Conservation (phyloP, 2,113 vertebrate species). For the Typhlomys cinereus region DNA sequence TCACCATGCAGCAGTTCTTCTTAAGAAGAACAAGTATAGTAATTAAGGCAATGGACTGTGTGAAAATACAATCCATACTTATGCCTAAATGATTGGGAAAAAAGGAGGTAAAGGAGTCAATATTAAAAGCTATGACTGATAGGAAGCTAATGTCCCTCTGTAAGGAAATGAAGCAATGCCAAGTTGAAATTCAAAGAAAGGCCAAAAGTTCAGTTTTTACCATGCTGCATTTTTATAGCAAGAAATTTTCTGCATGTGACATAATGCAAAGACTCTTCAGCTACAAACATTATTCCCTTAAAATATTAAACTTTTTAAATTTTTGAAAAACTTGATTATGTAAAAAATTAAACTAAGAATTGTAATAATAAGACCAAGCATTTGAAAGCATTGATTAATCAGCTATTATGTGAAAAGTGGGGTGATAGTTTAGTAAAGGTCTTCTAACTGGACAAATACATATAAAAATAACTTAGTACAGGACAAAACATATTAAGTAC, state of each 20-base stretch:
- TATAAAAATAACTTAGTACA: slow-evolving; percentile 32
- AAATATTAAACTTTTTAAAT: slow-evolving; percentile 31
- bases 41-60: neutral
- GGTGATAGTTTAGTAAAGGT: slow-evolving; percentile 5
- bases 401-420: slow-evolving; percentile 8
- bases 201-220: slow-evolving; percentile 26
- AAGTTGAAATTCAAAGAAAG: slow-evolving; percentile 12
- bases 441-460: slow-evolving; percentile 12
- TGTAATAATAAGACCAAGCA: slow-evolving; percentile 14
- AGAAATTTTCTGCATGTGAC: slow-evolving; percentile 42
- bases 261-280: slow-evolving; percentile 39
- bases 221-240: slow-evolving; percentile 39
- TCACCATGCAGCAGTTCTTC: neutral
- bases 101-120: slow-evolving; percentile 14
- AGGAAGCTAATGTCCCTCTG: neutral
- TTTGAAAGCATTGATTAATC: neutral
- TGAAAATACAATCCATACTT: slow-evolving; percentile 32
- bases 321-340: slow-evolving; percentile 34
- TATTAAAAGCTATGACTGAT: neutral
- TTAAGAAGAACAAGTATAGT: neutral
- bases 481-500: slow-evolving; percentile 21
- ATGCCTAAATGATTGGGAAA: neutral
- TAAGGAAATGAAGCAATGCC: slow-evolving; percentile 9
- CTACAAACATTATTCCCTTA: slow-evolving; percentile 14
- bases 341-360: neutral